phyloP scores from a whole-genome alignment of 2,797 vertebrate genomes.

The Morus bassanus region DNA sequence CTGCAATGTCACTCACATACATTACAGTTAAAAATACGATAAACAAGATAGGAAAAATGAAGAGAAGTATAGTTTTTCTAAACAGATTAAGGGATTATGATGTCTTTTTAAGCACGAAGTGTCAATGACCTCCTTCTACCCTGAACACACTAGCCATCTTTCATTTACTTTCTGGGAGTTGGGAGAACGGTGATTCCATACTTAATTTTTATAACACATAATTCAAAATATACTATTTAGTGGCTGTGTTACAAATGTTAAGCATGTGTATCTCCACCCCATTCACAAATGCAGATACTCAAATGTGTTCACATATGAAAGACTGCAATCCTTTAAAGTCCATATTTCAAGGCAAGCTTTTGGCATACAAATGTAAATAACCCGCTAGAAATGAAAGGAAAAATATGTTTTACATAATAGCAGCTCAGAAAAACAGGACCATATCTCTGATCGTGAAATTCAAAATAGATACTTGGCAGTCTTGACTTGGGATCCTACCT shows the following conservation, averaged over 20 bases:
- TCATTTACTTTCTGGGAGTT: neutral
- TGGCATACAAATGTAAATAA: neutral
- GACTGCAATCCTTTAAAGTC: neutral
- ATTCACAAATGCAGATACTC: neutral
- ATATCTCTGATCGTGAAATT: neutral
- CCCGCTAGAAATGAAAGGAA: neutral
- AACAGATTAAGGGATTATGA: neutral
- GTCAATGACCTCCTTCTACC: neutral
- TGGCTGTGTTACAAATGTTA: neutral
- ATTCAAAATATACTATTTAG: neutral
- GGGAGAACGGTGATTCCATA: neutral
- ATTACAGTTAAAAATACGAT: neutral
- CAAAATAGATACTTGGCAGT: neutral
- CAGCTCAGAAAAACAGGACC: neutral
- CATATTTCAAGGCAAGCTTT: neutral
- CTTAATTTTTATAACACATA: neutral
- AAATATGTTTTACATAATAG: neutral
- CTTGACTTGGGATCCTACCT: neutral
- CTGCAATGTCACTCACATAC: accelerated
- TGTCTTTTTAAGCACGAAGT: neutral
- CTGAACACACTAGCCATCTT: neutral
- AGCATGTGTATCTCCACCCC: neutral
- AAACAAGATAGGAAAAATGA: neutral
- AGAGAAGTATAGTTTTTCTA: neutral
- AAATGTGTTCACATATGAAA: neutral